Percentiles rank a stretch among this genome's conserved stretches.
These are phyloP conservation scores for Sylvilagus bachmani DNA, from an alignment of 2,113 vertebrate species.

Conservation along the genomic window DNA sequence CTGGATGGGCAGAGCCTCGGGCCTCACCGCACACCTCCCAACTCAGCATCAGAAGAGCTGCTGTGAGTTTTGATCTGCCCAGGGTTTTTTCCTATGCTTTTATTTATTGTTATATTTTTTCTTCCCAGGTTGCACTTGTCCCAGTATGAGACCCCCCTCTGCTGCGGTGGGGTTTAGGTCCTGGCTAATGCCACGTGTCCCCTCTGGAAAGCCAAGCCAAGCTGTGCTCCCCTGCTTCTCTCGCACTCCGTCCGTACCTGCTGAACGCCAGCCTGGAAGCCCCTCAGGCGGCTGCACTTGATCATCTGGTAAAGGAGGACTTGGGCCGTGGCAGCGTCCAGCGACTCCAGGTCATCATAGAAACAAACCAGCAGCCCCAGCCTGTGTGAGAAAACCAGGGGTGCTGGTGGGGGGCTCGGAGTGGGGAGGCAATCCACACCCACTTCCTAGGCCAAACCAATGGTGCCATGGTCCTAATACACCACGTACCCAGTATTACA, in stretches of 20 bases:
- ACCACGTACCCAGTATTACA: accelerated
- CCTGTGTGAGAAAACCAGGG: constrained; percentile 76
- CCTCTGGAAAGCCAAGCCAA: not conserved
- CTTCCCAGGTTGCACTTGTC: not conserved
- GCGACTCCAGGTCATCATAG: constrained; percentile 87
- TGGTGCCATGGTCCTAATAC: not conserved
- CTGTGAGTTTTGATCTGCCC: not conserved
- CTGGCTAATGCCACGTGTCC: accelerated
- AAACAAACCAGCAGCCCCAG: constrained; percentile 92
- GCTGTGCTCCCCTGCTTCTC: not conserved
- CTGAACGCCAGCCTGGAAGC: constrained; percentile 87
- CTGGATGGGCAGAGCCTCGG: not conserved
- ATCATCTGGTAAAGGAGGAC: constrained; percentile 92
- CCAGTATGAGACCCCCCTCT: not conserved
- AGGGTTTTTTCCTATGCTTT: not conserved
- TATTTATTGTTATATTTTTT: not conserved
- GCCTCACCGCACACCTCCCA: not conserved
- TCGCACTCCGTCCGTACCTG: constrained; percentile 83
- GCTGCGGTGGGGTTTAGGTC: not conserved
- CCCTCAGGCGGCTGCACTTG: constrained; percentile 89
- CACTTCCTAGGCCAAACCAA: not conserved
- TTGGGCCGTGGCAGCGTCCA: constrained; percentile 86
- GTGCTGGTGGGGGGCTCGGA: not conserved
- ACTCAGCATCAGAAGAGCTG: not conserved
- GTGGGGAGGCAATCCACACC: too few relatives aligned